These are phyloP conservation scores for Ormyrus nitidulus DNA, from an alignment of 2,888 invertebrate genomes.

Conservation along the genomic window DNA sequence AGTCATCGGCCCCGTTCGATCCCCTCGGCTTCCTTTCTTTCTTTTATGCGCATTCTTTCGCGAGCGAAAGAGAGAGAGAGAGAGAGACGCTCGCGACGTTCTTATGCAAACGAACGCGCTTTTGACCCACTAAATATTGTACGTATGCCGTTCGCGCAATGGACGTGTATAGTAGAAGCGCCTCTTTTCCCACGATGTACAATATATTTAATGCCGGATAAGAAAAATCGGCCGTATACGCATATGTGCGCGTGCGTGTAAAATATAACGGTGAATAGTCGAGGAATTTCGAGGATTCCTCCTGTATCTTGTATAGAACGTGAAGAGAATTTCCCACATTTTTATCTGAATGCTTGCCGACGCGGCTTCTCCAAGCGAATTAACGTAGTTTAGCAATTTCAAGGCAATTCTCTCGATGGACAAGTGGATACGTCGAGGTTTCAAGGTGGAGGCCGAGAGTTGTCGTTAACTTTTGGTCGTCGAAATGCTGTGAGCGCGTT, in stretches of 20 bases:
- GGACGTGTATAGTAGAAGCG: neutral
- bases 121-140: slow-evolving; percentile 46
- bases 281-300: slow-evolving; percentile 42
- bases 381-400: too few relatives aligned
- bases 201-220: slow-evolving; percentile 2
- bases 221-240: slow-evolving; percentile 5
- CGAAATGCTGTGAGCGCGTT: too few relatives aligned
- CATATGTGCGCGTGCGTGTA: neutral
- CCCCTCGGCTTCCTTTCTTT: slow-evolving; percentile 33
- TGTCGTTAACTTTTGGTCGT: too few relatives aligned
- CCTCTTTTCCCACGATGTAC: neutral
- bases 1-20: slow-evolving; percentile 49
- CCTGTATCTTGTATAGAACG: neutral
- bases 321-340: neutral
- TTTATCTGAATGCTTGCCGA: too few relatives aligned
- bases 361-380: too few relatives aligned
- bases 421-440: too few relatives aligned
- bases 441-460: too few relatives aligned
- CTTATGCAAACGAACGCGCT: slow-evolving; percentile 41
- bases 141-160: neutral
- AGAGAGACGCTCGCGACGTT: neutral
- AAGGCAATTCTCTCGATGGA: too few relatives aligned
- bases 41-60: slow-evolving; percentile 35
- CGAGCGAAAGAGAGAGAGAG: neutral
- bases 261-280: slow-evolving; percentile 44